Evolutionary conservation across 2,888 invertebrate species (phyloP).

Genomic region (Morpho helenor): DNA sequence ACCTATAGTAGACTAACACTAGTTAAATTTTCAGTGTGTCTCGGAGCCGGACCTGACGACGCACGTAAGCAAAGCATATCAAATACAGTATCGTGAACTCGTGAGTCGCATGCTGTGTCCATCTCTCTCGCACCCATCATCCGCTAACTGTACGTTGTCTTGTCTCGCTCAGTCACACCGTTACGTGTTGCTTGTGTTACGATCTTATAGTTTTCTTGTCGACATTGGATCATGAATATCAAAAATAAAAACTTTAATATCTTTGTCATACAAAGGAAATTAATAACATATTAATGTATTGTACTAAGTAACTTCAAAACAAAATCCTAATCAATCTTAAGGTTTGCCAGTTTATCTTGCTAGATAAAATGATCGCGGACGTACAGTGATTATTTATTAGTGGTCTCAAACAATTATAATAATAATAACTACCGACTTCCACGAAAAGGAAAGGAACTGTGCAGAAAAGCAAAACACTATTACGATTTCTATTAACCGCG

Average conservation of each 20-base stretch:
- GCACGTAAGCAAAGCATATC: constrained; percentile 71
- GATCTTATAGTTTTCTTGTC: constrained; percentile 18
- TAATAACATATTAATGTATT: not conserved
- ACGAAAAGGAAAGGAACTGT: no score
- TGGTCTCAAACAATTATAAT: no score
- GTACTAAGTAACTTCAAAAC: no score
- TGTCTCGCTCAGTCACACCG: constrained; percentile 43
- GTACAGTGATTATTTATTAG: no score
- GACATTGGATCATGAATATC: constrained; percentile 26
- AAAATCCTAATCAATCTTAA: no score
- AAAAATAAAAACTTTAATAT: not conserved
- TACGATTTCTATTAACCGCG: no score
- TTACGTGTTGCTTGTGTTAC: constrained; percentile 25
- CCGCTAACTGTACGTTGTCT: constrained; percentile 51
- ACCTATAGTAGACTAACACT: constrained; percentile 65
- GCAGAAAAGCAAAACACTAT: no score
- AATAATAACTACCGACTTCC: no score
- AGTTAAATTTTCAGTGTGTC: constrained; percentile 74
- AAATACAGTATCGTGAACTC: constrained; percentile 60
- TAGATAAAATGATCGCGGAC: no score
- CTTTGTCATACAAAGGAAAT: not conserved
- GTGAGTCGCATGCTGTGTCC: constrained; percentile 70
- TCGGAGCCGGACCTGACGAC: constrained; percentile 72
- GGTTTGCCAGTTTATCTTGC: no score
- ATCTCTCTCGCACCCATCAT: constrained; percentile 57